These are phyloP conservation scores for Anableps anableps DNA, from an alignment of 2,797 vertebrate genomes.

Conservation along the genomic window DNA sequence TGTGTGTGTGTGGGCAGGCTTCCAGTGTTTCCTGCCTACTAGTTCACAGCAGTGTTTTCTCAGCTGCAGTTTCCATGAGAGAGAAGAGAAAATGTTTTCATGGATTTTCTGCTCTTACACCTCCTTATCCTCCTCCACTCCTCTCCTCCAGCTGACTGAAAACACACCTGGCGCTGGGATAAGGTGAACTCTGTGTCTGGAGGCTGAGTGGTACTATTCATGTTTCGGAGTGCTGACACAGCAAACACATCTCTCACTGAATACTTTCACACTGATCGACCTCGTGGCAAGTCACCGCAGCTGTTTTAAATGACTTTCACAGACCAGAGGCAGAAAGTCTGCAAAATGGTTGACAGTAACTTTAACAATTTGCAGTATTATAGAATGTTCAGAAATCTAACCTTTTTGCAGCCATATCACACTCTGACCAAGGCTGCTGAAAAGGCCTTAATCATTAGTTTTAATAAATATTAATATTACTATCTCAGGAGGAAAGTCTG, in stretches of 20 bases:
- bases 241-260: conserved; percentile 36
- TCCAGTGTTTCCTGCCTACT: conserved; percentile 67
- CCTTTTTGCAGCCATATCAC: not conserved
- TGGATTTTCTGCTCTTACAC: conserved; percentile 62
- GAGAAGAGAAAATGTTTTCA: conserved; percentile 70
- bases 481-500: too few species aligned
- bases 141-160: conserved; percentile 54
- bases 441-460: not conserved
- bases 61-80: conserved; percentile 71
- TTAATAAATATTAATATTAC: too few species aligned
- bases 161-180: conserved; percentile 64
- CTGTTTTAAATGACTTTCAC: conserved; percentile 13
- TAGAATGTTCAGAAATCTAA: not conserved
- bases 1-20: conserved; percentile 49
- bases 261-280: conserved; percentile 29
- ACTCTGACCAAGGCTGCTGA: not conserved
- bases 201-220: conserved; percentile 64
- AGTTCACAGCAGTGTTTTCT: conserved; percentile 71
- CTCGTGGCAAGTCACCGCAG: conserved; percentile 25
- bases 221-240: conserved; percentile 51
- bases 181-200: conserved; percentile 62
- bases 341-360: not conserved
- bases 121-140: conserved; percentile 55
- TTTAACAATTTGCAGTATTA: not conserved
- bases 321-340: conserved; percentile 24